phyloP scores from a whole-genome alignment of 1,140 invertebrate genomes.

The Charaxes varanes region DNA sequence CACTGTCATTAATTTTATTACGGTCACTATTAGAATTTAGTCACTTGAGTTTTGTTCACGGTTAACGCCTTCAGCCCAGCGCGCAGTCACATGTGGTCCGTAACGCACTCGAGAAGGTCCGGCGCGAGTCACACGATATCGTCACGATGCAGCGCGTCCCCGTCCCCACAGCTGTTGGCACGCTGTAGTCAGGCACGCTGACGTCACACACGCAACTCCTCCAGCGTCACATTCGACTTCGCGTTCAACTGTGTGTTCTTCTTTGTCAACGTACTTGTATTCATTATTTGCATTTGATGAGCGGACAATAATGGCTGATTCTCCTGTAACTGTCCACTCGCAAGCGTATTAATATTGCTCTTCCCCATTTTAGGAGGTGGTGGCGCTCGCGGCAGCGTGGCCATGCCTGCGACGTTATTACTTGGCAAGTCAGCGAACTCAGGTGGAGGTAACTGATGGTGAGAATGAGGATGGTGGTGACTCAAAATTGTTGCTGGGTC shows the following conservation, averaged over 20 bases:
- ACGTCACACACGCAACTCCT: conserved; percentile 87
- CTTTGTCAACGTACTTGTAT: conserved; percentile 79
- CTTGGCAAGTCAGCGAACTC: conserved; percentile 85
- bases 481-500: conserved; percentile 80
- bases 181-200: conserved; percentile 75
- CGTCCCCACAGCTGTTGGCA: conserved; percentile 71
- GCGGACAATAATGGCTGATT: conserved; percentile 77
- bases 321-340: conserved; percentile 77
- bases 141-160: conserved; percentile 67
- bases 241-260: conserved; percentile 78
- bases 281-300: conserved; percentile 81
- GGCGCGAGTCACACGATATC: conserved; percentile 73
- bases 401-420: conserved; percentile 76
- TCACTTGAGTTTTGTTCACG: too few relatives aligned
- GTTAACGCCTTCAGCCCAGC: conserved; percentile 19
- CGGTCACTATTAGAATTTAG: too few relatives aligned
- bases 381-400: conserved; percentile 79
- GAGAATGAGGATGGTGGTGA: conserved; percentile 80
- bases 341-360: conserved; percentile 76
- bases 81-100: conserved; percentile 48
- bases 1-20: too few relatives aligned
- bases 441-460: conserved; percentile 85
- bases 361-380: conserved; percentile 83
- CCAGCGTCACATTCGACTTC: conserved; percentile 80
- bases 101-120: conserved; percentile 65